Evolutionary conservation across 2,888 invertebrate species (phyloP).

Genomic region (Mylabris sibirica): DNA sequence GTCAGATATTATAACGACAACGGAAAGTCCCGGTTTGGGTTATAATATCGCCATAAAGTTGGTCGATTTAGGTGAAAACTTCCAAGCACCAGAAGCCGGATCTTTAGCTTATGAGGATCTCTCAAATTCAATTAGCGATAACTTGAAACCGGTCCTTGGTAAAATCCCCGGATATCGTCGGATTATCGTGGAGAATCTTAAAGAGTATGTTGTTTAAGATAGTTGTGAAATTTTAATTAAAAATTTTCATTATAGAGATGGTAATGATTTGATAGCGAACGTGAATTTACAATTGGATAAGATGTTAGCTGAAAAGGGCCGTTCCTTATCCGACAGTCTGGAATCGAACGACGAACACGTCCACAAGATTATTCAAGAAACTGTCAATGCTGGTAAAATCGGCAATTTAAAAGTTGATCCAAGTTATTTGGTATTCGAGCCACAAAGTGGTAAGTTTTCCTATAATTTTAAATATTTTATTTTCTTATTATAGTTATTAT

Average conservation of each 20-base stretch:
- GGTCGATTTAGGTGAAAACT: slow-evolving; percentile 79
- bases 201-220: slow-evolving; percentile 65
- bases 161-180: slow-evolving; percentile 77
- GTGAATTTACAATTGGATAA: slow-evolving; percentile 80
- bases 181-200: slow-evolving; percentile 73
- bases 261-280: slow-evolving; percentile 77
- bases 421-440: slow-evolving; percentile 76
- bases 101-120: slow-evolving; percentile 76
- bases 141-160: slow-evolving; percentile 69
- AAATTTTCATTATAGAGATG: slow-evolving; percentile 58
- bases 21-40: slow-evolving; percentile 71
- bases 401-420: slow-evolving; percentile 85
- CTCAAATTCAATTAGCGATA: slow-evolving; percentile 70
- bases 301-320: slow-evolving; percentile 68
- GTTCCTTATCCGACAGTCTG: slow-evolving; percentile 58
- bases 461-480: not conserved
- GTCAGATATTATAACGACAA: slow-evolving; percentile 66
- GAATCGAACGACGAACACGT: slow-evolving; percentile 54
- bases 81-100: slow-evolving; percentile 76
- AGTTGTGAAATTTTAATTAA: not conserved
- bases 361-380: slow-evolving; percentile 72
- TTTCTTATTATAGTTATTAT: slow-evolving; percentile 21
- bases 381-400: slow-evolving; percentile 75
- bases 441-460: slow-evolving; percentile 71
- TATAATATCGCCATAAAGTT: slow-evolving; percentile 79